A percentile compares a stretch with the other conserved stretches of the same genome.
These are phyloP conservation scores for Agriopis aurantiaria DNA, from an alignment of 2,888 invertebrate genomes.

Conservation along the genomic window DNA sequence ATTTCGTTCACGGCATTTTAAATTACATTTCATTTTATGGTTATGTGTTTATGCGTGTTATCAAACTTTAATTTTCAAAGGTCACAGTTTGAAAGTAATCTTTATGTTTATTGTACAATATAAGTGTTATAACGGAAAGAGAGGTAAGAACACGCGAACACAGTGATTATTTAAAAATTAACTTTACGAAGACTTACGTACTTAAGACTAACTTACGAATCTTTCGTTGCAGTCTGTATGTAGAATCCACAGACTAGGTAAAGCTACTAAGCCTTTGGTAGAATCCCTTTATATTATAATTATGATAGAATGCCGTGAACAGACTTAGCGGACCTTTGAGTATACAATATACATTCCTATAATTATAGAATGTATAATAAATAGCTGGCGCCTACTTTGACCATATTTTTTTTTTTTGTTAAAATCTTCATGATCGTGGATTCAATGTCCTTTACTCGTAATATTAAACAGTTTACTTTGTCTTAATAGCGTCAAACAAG, in stretches of 20 bases:
- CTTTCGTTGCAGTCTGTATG: slow-evolving; percentile 26
- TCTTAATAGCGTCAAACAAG: too few species aligned
- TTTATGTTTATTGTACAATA: slow-evolving; percentile 20
- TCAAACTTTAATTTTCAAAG: slow-evolving; percentile 47
- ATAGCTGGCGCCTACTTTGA: too few species aligned
- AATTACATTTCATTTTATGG: slow-evolving; percentile 18
- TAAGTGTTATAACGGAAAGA: slow-evolving; percentile 24
- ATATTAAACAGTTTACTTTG: too few species aligned
- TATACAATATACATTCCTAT: too few species aligned
- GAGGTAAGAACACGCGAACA: slow-evolving; percentile 31
- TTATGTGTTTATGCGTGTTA: slow-evolving; percentile 22
- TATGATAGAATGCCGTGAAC: too few species aligned
- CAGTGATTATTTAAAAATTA: slow-evolving; percentile 58
- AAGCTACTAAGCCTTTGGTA: too few species aligned
- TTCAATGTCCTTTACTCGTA: too few species aligned
- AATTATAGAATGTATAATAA: neutral
- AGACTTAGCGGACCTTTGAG: too few species aligned
- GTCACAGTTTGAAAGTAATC: slow-evolving; percentile 37
- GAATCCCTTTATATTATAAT: neutral
- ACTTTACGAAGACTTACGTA: slow-evolving; percentile 55
- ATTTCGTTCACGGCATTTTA: neutral
- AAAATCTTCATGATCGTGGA: too few species aligned
- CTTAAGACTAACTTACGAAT: too few species aligned
- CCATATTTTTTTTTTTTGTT: too few species aligned
- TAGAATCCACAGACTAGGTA: too few species aligned